Evolutionary conservation across 2,888 invertebrate species (phyloP).

Genomic region (Caenorhabditis uteleia): DNA sequence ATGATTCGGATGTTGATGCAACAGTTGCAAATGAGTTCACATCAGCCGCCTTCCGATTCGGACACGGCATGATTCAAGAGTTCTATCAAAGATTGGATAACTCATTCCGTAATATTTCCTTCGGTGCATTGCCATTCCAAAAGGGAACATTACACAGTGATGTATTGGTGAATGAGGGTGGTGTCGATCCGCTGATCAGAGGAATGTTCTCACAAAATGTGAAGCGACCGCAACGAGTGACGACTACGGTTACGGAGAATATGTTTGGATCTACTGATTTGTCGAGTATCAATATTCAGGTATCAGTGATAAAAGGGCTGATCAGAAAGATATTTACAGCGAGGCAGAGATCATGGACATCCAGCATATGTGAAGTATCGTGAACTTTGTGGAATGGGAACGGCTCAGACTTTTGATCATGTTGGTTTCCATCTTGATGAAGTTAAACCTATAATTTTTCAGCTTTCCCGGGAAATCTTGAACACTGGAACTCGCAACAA

Average conservation of each 20-base stretch:
- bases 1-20: constrained; percentile 83
- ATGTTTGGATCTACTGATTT: constrained; percentile 79
- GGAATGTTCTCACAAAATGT: constrained; percentile 56
- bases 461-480: constrained; percentile 62
- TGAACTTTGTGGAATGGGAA: constrained; percentile 82
- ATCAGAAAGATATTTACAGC: constrained; percentile 70
- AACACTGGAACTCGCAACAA: constrained; percentile 55
- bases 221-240: constrained; percentile 79
- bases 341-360: constrained; percentile 89
- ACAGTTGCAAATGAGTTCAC: constrained; percentile 93
- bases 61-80: constrained; percentile 89
- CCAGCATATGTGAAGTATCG: constrained; percentile 84
- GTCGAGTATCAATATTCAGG: constrained; percentile 94
- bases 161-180: constrained; percentile 76
- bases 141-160: constrained; percentile 86
- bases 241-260: constrained; percentile 89
- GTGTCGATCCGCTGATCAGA: constrained; percentile 86
- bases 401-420: constrained; percentile 78
- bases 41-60: constrained; percentile 90
- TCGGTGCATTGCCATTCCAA: constrained; percentile 84
- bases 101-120: constrained; percentile 78
- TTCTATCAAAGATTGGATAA: constrained; percentile 83
- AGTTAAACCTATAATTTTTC: neutral
- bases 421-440: constrained; percentile 72
- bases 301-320: neutral